Evolutionary conservation across 2,113 vertebrate species (phyloP).

Genomic region (Tretioscincus oriximinensis): DNA sequence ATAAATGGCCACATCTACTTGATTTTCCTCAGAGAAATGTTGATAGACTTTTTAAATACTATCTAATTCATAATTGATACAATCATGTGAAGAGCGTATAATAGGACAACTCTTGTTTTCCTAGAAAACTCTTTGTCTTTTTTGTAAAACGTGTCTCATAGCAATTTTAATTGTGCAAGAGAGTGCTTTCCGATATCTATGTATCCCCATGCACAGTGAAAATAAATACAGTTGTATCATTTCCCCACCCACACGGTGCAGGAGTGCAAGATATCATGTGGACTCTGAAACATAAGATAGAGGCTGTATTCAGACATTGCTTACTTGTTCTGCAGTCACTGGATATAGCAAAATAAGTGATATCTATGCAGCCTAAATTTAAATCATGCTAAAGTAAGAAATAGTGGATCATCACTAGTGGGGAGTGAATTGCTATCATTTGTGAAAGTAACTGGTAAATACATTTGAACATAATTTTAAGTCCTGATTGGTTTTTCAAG

Average conservation of each 20-base stretch:
- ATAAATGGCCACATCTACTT: not conserved
- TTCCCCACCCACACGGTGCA: too few species aligned
- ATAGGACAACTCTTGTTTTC: not conserved
- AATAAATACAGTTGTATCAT: too few species aligned
- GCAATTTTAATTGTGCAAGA: not conserved
- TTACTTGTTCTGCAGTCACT: too few species aligned
- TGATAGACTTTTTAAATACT: not conserved
- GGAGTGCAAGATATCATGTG: too few species aligned
- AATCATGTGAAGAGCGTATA: not conserved
- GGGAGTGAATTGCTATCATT: not conserved
- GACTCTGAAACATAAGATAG: too few species aligned
- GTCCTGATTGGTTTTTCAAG: not conserved
- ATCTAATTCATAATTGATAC: not conserved
- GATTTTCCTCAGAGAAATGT: not conserved
- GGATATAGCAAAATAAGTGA: too few species aligned
- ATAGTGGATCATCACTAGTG: not conserved
- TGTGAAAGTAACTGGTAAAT: not conserved
- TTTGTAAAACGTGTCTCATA: not conserved
- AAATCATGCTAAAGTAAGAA: not conserved
- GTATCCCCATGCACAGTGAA: too few species aligned
- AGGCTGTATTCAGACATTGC: too few species aligned
- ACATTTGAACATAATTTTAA: not conserved
- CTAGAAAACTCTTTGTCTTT: not conserved
- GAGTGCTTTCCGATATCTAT: not conserved
- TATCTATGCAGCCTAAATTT: not conserved